Evolutionary conservation across 2,797 vertebrate genomes (phyloP).

Genomic region (Helostoma temminkii): DNA sequence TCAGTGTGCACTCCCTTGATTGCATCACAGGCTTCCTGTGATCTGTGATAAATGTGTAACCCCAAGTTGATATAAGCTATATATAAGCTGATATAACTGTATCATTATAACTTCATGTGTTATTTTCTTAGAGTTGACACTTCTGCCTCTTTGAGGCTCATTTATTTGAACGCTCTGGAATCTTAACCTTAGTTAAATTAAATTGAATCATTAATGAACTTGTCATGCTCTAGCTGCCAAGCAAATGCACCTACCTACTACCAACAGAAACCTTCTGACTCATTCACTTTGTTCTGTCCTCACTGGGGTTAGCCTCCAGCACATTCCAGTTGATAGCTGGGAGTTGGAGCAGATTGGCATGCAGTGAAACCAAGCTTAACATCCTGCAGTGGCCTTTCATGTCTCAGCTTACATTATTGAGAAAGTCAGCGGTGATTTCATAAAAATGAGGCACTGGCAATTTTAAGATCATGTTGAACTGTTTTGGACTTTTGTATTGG

Average conservation of each 20-base stretch:
- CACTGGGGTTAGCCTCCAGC: conserved; percentile 3
- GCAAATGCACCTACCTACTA: background rate
- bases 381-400: conserved; percentile 28
- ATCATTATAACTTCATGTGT: background rate
- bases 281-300: background rate
- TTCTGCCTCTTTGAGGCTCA: background rate
- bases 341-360: background rate
- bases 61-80: too few species aligned
- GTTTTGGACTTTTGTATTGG: background rate
- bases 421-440: conserved; percentile 17
- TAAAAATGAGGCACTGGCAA: background rate
- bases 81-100: background rate
- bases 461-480: background rate
- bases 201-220: background rate
- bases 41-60: background rate
- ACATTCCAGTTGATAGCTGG: conserved; percentile 13
- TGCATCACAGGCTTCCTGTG: too few species aligned
- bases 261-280: background rate
- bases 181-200: background rate
- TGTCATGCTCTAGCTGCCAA: background rate
- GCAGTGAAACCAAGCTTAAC: conserved; percentile 12
- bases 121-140: background rate
- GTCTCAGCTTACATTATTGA: conserved; percentile 18
- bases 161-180: background rate
- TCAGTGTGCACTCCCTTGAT: too few species aligned